Base-by-base conservation (phyloP, 2,797 vertebrate genomes). In the Aeoliscus strigatus region DNA sequence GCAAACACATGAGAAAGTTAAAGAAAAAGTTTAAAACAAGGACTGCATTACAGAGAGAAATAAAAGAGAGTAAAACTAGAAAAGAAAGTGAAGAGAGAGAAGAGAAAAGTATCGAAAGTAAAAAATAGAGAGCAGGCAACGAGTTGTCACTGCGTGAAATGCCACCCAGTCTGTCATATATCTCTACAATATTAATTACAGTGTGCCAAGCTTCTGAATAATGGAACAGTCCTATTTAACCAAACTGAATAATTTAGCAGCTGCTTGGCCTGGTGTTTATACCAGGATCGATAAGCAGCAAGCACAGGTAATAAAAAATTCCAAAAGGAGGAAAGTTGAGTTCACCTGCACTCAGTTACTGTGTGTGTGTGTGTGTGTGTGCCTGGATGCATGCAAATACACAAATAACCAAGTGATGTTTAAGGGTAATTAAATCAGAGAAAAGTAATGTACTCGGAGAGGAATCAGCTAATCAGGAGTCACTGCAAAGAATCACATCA, bases 121-220 rank as follows among this genome's bases (percentile, higher is more conserved):
- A 45, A 39, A 67, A 65, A 60, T 47, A 52, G 50, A 45, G 60
- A 69, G 47, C 46, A 4, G 63, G 50, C 44, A 14, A 58, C 71
- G 74, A 52, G 57, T 68, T 66, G 71, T 81, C 74, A 75, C 61
- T 60, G 66, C 77, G 73, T 75, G 68, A 77, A 85, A 81, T 81
- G 84, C 84, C 80, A 86, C 78, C 74, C 68, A 17, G 73, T 57
- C 79, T 81, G 85, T 87, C 89, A 86, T 79, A 81, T 80, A 81
- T 86, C 77, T 83, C 87, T 86, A 83, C 83, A 87, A 87, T 86
- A 89, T 90, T 88, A 90, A 90, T 90, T 89, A 88, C 87, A 87
- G 68, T 69, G 78, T 82, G 82, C 79, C 73, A 87, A 43, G 27
- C 70, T 79, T 61, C 61, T 90, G 82, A 88, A 89, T 90, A 88